Evolutionary conservation across 2,797 vertebrate genomes (phyloP), one percentile per base, ranked within the genome.

Genomic region (Pangasius djambal): DNA sequence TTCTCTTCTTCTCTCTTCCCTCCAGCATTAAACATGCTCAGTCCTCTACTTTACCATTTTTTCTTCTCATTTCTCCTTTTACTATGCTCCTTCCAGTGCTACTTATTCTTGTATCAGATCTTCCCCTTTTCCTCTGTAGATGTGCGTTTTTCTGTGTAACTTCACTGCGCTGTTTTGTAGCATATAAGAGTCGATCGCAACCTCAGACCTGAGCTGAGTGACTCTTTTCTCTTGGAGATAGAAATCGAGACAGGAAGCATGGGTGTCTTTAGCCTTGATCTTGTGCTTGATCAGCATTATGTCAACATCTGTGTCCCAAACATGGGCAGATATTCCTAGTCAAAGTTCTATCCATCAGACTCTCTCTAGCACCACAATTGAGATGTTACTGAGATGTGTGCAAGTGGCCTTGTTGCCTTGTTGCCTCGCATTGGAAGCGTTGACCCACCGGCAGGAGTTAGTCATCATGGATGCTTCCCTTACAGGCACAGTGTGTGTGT

Each of bases 1-100:
- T 91, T 88, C 78, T 55, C 67, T 59, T 28, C 15, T 37, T 67
- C 50, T 59, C 89, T 28, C 50, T 65, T 83, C 9, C 25, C 90
- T 87, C 86, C 88, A 86, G 88, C 48, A 57, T 91, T 90, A 77
- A 85, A 67, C 65, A 86, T 67, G 61, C 57, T 67, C n/a, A 55
- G n/a, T 44, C 28, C 77, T 69, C 50, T 82, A n/a, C 63, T 81
- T 50, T 34, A 31, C 44, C 44, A 84, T 44, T 69, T 50, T 34
- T n/a, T 91, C 5, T 52, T 72, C 57, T 31, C 55, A 8, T 20
- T 75, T 31, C 50, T 57, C 44, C 20, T 63, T 90, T 67, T 89
- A 87, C 89, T 55, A n/a, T 55, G 79, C 18, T 57, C 25, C 82
- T 57, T 65, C 89, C 86, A 86, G 52, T 91, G 85, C 89, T 87